These are phyloP conservation scores for Cotesia vestalis DNA, from an alignment of 1,140 invertebrate species.

Conservation along the genomic window DNA sequence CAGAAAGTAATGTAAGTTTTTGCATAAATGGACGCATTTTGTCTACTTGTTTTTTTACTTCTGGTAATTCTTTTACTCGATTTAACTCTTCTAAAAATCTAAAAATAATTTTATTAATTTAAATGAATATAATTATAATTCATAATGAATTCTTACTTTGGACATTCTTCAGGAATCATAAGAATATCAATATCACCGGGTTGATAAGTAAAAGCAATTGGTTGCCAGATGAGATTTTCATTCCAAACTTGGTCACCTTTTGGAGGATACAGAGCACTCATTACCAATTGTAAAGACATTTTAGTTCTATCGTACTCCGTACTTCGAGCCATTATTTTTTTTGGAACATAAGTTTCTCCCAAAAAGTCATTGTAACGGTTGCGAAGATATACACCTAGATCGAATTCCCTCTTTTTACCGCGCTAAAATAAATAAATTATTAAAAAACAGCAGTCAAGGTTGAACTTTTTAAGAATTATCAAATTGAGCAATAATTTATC, in stretches of 20 bases:
- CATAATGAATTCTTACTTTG: slow-evolving; percentile 30
- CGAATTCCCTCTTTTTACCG: slow-evolving; percentile 63
- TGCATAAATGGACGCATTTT: slow-evolving; percentile 56
- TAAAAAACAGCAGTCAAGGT: slow-evolving; percentile 10
- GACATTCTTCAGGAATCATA: slow-evolving; percentile 48
- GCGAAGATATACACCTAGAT: slow-evolving; percentile 61
- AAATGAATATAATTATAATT: not conserved
- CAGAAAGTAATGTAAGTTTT: slow-evolving; percentile 57
- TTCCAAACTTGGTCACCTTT: slow-evolving; percentile 49
- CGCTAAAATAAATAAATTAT: slow-evolving; percentile 43
- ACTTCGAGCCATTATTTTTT: slow-evolving; percentile 65
- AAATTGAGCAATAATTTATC: slow-evolving; percentile 20
- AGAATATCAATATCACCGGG: slow-evolving; percentile 37
- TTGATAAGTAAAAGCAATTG: slow-evolving; percentile 50
- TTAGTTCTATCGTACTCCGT: slow-evolving; percentile 70
- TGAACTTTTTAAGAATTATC: not conserved
- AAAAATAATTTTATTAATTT: slow-evolving; percentile 27
- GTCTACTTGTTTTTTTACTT: slow-evolving; percentile 52
- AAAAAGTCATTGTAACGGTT: slow-evolving; percentile 60
- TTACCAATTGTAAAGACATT: slow-evolving; percentile 60
- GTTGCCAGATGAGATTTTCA: slow-evolving; percentile 54
- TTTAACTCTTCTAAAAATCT: slow-evolving; percentile 66
- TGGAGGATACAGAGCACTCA: slow-evolving; percentile 58
- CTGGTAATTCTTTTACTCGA: slow-evolving; percentile 55
- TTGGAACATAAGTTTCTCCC: slow-evolving; percentile 54